Conservation (phyloP, 2,113 vertebrate genomes). For the Crocuta crocuta region DNA sequence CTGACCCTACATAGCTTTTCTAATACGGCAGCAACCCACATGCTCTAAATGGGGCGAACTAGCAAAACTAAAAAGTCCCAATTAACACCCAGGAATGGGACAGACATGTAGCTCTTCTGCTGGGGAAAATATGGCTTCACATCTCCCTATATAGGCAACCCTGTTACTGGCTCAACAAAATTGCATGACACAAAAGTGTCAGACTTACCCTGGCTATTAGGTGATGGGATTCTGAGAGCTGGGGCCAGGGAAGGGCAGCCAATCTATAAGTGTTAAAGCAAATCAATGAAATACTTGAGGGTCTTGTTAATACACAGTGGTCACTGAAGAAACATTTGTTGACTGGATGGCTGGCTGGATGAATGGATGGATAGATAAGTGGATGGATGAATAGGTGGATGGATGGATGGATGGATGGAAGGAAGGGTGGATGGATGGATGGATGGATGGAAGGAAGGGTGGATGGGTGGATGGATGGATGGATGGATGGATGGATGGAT, state of each 20-base stretch:
- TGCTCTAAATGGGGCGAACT: neutral
- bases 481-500: rapidly evolving
- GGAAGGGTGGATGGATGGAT: rapidly evolving
- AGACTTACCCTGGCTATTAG: neutral
- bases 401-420: neutral
- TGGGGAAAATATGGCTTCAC: no score
- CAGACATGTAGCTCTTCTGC: no score
- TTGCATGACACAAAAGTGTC: neutral
- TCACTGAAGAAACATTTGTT: neutral
- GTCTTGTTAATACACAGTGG: neutral
- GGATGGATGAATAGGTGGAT: no score
- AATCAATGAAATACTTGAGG: neutral
- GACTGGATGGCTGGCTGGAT: no score
- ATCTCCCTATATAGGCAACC: neutral
- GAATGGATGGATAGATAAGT: neutral
- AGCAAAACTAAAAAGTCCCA: neutral
- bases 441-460: neutral
- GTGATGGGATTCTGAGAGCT: neutral
- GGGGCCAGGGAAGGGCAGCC: neutral
- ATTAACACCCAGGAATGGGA: neutral
- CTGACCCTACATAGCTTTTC: neutral
- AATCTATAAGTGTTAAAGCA: neutral
- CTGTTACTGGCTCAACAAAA: neutral
- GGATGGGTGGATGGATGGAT: rapidly evolving
- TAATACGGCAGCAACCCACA: neutral